phyloP scores from a whole-genome alignment of 2,797 vertebrate species.

The Pangasius larnaudii region DNA sequence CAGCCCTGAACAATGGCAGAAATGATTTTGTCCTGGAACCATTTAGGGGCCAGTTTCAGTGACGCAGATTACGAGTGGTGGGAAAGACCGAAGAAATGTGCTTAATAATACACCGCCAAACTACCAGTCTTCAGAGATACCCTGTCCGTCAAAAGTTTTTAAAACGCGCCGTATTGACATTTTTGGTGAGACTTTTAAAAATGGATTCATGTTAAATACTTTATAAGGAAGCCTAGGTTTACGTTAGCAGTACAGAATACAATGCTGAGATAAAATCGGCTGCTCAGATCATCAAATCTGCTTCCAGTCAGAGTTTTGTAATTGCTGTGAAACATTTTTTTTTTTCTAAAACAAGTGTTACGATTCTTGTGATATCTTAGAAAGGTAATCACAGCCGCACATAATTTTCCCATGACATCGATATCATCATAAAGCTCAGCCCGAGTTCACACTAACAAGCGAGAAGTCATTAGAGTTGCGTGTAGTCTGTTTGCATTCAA shows the following conservation, averaged over 20 bases:
- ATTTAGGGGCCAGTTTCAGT: not conserved
- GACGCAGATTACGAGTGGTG: not conserved
- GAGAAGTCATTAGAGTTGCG: not conserved
- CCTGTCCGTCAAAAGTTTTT: not conserved
- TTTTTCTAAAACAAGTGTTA: not conserved
- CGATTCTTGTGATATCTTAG: not conserved
- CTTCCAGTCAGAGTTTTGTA: not conserved
- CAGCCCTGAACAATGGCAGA: not conserved
- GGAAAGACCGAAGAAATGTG: not conserved
- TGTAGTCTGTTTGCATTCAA: not conserved
- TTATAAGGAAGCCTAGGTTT: not conserved
- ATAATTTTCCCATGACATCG: not conserved
- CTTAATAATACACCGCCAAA: not conserved
- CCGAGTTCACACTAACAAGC: not conserved
- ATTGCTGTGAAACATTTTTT: not conserved
- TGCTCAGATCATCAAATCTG: not conserved
- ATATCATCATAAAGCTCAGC: not conserved
- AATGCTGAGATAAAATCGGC: not conserved
- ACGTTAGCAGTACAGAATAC: not conserved
- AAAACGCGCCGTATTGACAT: not conserved
- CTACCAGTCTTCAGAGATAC: not conserved
- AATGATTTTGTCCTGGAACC: not conserved
- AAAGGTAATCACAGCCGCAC: not conserved
- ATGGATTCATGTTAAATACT: not conserved
- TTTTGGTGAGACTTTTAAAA: not conserved